Percentiles rank a stretch among this genome's conserved stretches.
phyloP scores from a whole-genome alignment of 2,113 vertebrate species.

The Pygoscelis adeliae region DNA sequence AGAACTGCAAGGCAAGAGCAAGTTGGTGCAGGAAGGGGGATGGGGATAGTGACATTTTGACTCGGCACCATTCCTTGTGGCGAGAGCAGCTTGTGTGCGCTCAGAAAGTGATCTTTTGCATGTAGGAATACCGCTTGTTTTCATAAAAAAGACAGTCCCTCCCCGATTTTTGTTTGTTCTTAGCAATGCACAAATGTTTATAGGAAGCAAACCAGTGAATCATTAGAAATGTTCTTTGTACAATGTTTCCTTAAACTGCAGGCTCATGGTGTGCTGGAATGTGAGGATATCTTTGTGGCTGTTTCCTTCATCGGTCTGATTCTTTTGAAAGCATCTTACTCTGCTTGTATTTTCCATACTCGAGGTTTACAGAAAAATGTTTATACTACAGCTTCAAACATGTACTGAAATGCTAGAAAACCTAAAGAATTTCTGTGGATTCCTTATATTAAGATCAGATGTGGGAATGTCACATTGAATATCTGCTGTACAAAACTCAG shows the following conservation, averaged over 20 bases:
- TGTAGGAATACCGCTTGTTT: not conserved
- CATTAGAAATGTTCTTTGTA: not conserved
- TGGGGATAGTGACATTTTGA: not conserved
- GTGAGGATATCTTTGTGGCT: not conserved
- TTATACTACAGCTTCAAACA: constrained; percentile 50
- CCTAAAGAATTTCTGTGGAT: constrained; percentile 63
- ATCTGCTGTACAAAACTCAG: constrained; percentile 12
- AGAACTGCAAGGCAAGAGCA: not conserved
- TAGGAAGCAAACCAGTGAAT: not conserved
- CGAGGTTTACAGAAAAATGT: constrained; percentile 55
- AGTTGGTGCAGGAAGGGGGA: not conserved
- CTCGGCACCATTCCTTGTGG: not conserved
- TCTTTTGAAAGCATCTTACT: constrained; percentile 17
- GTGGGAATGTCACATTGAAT: constrained; percentile 40
- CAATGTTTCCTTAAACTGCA: not conserved
- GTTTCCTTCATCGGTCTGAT: constrained; percentile 13
- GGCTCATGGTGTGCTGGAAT: not conserved
- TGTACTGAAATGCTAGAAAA: constrained; percentile 53
- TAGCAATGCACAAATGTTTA: not conserved
- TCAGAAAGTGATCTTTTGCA: not conserved
- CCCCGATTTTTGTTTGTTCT: not conserved
- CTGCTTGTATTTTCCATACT: constrained; percentile 32
- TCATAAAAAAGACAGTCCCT: not conserved
- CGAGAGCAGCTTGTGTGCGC: accelerated
- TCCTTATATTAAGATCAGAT: constrained; percentile 66